Evolutionary conservation across 2,888 invertebrate genomes (phyloP).

Genomic region (Protophormia terraenovae): DNA sequence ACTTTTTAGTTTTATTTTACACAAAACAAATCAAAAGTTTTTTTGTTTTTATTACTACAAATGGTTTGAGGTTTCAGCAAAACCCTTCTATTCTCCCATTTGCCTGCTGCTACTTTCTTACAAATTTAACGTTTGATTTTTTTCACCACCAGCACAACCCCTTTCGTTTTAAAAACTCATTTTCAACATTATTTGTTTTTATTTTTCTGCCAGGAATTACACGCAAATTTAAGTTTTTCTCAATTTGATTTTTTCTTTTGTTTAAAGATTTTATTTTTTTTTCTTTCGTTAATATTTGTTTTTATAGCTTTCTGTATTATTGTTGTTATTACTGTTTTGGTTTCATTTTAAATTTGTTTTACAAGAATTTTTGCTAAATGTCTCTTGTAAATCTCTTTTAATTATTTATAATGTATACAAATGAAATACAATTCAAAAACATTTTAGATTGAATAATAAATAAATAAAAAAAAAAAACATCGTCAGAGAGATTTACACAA

Average conservation of each 20-base stretch:
- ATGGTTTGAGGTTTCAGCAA: slow-evolving; percentile 4
- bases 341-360: slow-evolving; percentile 2
- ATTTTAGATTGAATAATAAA: slow-evolving; percentile 5
- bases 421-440: slow-evolving; percentile 11
- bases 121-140: slow-evolving; percentile 18
- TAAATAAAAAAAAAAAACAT: too few relatives aligned
- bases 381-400: slow-evolving; percentile 13
- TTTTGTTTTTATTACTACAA: background rate
- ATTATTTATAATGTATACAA: slow-evolving; percentile 35
- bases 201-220: slow-evolving; percentile 1
- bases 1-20: slow-evolving; percentile 17
- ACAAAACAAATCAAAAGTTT: slow-evolving; percentile 46
- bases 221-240: slow-evolving; percentile 27
- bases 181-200: slow-evolving; percentile 8
- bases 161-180: slow-evolving; percentile 5
- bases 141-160: background rate
- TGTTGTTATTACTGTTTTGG: background rate
- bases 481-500: background rate
- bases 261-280: background rate
- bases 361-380: slow-evolving; percentile 12
- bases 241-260: background rate
- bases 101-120: background rate
- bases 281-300: slow-evolving; percentile 24
- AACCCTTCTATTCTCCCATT: background rate
- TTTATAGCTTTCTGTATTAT: slow-evolving; percentile 7